Conservation (phyloP, 2,797 vertebrate genomes). For the Cuculus canorus region DNA sequence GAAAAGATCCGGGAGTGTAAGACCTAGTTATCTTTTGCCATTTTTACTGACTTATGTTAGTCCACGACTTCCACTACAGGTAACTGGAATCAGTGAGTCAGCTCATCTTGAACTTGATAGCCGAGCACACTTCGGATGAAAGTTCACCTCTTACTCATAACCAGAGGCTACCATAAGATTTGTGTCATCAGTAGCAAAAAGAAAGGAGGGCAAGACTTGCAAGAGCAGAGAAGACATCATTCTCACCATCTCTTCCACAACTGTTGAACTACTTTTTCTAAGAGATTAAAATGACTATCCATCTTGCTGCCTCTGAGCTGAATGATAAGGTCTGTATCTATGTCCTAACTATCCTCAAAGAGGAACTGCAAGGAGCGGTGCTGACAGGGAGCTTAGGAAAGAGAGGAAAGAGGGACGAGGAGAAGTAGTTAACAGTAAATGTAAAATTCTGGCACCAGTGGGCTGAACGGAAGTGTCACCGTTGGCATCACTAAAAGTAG, state of each 20-base stretch:
- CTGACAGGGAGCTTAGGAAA: background rate
- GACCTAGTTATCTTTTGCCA: background rate
- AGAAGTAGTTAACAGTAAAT: background rate
- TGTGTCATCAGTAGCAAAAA: background rate
- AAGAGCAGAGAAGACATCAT: background rate
- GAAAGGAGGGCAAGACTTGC: background rate
- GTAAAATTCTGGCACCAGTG: background rate
- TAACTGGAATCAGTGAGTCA: background rate
- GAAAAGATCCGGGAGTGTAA: background rate
- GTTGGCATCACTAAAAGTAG: conserved; percentile 23
- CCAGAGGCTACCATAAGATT: background rate
- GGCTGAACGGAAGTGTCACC: background rate
- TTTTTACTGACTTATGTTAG: background rate
- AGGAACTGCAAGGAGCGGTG: background rate
- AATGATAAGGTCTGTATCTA: background rate
- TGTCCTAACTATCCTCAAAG: background rate
- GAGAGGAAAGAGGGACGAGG: background rate
- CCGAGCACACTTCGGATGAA: background rate
- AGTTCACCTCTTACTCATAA: background rate
- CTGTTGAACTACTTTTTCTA: background rate
- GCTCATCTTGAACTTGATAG: background rate
- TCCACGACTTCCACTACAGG: background rate
- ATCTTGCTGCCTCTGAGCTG: background rate
- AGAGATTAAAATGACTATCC: background rate
- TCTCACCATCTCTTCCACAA: background rate